Evolutionary conservation across 1,140 invertebrate genomes (phyloP).

Genomic region (Polypedilum pembai): DNA sequence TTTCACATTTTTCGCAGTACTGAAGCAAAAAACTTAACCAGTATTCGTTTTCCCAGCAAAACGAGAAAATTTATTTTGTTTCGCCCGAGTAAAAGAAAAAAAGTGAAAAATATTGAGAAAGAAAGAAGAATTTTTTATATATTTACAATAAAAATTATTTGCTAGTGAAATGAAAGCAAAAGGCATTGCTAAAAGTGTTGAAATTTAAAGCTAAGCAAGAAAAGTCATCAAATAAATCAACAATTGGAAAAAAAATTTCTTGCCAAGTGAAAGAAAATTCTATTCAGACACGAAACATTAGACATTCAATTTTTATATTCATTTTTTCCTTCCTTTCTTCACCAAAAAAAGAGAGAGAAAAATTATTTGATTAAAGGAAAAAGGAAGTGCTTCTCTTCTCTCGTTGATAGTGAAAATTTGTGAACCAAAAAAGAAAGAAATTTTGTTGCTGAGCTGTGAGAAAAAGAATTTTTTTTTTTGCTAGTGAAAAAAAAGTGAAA

Average conservation of each 20-base stretch:
- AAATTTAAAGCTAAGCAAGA: background rate
- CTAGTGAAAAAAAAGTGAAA: no score
- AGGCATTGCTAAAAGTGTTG: background rate
- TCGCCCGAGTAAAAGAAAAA: background rate
- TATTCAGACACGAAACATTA: no score
- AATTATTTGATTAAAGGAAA: background rate
- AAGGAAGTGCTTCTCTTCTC: background rate
- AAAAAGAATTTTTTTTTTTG: no score
- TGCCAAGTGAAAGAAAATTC: background rate
- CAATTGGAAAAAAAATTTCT: background rate
- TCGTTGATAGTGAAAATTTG: background rate
- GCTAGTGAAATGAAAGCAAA: background rate
- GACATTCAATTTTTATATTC: no score
- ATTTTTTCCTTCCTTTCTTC: background rate
- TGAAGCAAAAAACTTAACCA: slow-evolving; percentile 20
- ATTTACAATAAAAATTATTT: background rate
- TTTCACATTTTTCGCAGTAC: slow-evolving; percentile 25
- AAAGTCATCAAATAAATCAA: background rate
- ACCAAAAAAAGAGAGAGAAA: background rate
- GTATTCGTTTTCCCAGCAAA: slow-evolving; percentile 27
- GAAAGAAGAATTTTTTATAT: no score
- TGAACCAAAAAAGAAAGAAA: background rate
- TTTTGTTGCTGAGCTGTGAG: no score
- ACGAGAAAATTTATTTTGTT: slow-evolving; percentile 21
- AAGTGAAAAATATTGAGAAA: background rate